A percentile compares a stretch with the other conserved stretches of the same genome.
Conservation (phyloP, 2,113 vertebrate genomes). For the Trematomus loennbergii region DNA sequence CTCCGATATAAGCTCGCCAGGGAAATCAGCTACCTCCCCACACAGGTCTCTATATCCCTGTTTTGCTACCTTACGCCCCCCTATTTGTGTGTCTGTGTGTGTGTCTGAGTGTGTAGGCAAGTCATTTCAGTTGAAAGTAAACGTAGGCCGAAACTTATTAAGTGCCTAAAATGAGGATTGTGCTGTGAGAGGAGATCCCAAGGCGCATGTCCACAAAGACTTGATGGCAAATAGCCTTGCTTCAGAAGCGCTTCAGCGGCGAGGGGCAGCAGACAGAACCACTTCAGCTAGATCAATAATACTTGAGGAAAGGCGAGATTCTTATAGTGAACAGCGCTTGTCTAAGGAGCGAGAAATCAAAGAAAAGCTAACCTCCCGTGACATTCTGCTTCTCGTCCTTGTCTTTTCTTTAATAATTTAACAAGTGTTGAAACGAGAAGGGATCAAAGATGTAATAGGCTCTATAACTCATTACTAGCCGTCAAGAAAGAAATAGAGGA, state of each 20-base stretch:
- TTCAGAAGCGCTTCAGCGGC: slow-evolving; percentile 55
- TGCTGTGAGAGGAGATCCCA: slow-evolving; percentile 74
- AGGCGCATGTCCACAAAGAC: slow-evolving; percentile 74
- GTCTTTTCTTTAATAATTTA: slow-evolving; percentile 66
- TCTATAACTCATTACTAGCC: slow-evolving; percentile 39
- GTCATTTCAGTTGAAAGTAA: slow-evolving; percentile 60
- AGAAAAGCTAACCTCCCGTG: slow-evolving; percentile 68
- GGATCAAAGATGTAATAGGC: slow-evolving; percentile 52
- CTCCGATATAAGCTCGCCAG: slow-evolving; percentile 73
- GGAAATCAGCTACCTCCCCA: slow-evolving; percentile 77
- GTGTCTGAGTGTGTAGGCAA: slow-evolving; percentile 1
- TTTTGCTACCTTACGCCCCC: slow-evolving; percentile 59
- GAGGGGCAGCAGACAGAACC: slow-evolving; percentile 67
- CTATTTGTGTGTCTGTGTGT: slow-evolving; percentile 19
- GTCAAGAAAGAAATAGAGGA: slow-evolving; percentile 13
- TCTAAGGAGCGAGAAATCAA: slow-evolving; percentile 68
- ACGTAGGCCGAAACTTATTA: slow-evolving; percentile 75
- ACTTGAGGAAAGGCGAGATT: slow-evolving; percentile 66
- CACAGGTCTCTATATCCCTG: slow-evolving; percentile 60
- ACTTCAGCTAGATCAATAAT: slow-evolving; percentile 73
- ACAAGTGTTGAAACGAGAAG: slow-evolving; percentile 46
- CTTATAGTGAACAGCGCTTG: slow-evolving; percentile 54
- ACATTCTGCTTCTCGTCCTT: slow-evolving; percentile 51
- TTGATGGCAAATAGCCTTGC: slow-evolving; percentile 74
- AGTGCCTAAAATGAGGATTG: slow-evolving; percentile 75